Evolutionary conservation across 2,888 invertebrate species (phyloP).

Genomic region (Cryptus armator): DNA sequence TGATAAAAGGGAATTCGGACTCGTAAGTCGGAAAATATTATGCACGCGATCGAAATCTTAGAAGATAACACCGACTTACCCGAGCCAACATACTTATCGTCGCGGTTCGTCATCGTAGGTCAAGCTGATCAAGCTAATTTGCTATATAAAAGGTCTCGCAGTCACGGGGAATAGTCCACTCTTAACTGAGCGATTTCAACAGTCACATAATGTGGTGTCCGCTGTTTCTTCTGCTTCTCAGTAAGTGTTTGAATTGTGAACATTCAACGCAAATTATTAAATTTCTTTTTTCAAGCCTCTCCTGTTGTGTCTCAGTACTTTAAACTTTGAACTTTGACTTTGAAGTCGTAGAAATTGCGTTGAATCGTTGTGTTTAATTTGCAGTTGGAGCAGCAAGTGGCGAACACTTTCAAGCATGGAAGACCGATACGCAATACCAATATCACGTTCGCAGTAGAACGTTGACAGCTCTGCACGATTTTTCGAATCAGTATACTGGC

Average conservation of each 20-base stretch:
- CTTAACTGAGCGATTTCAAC: slow-evolving; percentile 48
- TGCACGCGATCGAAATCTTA: not conserved
- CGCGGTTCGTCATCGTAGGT: slow-evolving; percentile 36
- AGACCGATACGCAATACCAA: slow-evolving; percentile 79
- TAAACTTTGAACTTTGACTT: not conserved
- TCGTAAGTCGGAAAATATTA: not conserved
- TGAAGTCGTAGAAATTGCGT: not conserved
- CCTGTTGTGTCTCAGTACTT: not conserved
- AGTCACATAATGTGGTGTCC: slow-evolving; percentile 73
- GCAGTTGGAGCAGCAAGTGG: slow-evolving; percentile 72
- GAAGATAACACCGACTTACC: not conserved
- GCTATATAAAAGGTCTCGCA: slow-evolving; percentile 68
- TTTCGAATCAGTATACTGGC: slow-evolving; percentile 87
- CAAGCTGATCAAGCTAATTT: slow-evolving; percentile 66
- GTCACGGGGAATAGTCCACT: slow-evolving; percentile 53
- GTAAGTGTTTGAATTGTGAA: slow-evolving; percentile 72
- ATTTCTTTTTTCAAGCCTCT: not conserved
- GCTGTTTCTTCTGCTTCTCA: slow-evolving; percentile 74
- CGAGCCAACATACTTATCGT: slow-evolving; percentile 15
- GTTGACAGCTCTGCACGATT: slow-evolving; percentile 87
- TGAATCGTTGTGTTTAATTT: slow-evolving; percentile 1
- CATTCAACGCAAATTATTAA: not conserved
- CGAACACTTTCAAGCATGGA: slow-evolving; percentile 78
- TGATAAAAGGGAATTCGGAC: not conserved
- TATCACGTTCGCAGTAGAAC: slow-evolving; percentile 86